Base-by-base conservation (phyloP, 2,797 vertebrate species). In the Pangasius krempfi region DNA sequence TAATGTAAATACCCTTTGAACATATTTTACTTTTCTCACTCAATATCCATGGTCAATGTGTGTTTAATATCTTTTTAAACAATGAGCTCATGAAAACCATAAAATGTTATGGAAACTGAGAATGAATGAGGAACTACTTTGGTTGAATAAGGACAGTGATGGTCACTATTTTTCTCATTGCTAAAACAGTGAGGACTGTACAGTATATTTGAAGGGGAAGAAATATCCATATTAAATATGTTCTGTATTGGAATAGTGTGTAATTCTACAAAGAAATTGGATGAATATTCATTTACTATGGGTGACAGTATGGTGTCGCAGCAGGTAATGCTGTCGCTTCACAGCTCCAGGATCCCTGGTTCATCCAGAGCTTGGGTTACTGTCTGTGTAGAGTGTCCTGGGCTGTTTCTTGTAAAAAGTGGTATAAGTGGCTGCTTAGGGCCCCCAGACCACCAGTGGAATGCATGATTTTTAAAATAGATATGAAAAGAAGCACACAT, bases 211-310 rank as follows among this genome's bases (percentile, higher is more conserved):
- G 33, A 70, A 83, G 44, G 12, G 40, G 14, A 60, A 80, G 25
- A 70, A 81, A 47, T 79, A 37, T 50, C 40, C 8, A 70, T 54
- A 9, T 88, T 14, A 80, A 80, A 58, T 37, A 54, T 37, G 79
- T 62, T 73, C 33, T 60, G 16, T 80, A 9, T 73, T 86, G 27
- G 10, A 25, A 85, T 40, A 95, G 94, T 91, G 84, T 76, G 90
- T 93, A 22, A 93, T 94, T 72, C n/a, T 89, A 78, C 70, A 25
- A 93, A 92, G 94, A 92, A 95, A 95, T 93, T 93, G 92, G 91
- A 91, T 90, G 92, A 93, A 93, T 68, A 96, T 97, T 96, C 96
- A 93, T 96, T 94, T 95, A n/a, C 56, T 91, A 90, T 89, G 92
- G 66, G 25, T 70, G 52, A 62, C 84, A 84, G 8, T 22, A 50